Evolutionary conservation across 2,113 vertebrate genomes (phyloP).

Genomic region (Crotophaga sulcirostris): DNA sequence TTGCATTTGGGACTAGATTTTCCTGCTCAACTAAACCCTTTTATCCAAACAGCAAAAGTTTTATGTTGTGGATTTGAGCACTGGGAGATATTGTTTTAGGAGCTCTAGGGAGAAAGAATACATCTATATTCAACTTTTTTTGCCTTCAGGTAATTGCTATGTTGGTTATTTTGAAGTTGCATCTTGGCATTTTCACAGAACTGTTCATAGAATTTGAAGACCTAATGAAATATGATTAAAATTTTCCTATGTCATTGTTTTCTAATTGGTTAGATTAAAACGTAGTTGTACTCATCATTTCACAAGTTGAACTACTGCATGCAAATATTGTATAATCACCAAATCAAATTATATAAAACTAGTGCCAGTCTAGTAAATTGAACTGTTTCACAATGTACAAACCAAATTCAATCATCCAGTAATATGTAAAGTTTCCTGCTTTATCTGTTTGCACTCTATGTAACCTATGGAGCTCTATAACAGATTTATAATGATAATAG

Average conservation of each 20-base stretch:
- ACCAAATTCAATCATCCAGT: neutral
- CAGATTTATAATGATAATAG: neutral
- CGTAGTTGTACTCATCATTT: neutral
- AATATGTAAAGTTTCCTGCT: neutral
- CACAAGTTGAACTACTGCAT: neutral
- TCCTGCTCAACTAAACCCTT: neutral
- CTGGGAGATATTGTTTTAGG: neutral
- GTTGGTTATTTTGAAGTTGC: neutral
- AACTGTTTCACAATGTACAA: neutral
- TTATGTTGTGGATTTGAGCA: neutral
- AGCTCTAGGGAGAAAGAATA: neutral
- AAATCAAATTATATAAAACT: neutral
- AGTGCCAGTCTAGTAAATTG: neutral
- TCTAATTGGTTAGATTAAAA: neutral
- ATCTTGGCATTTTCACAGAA: neutral
- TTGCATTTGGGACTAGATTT: neutral
- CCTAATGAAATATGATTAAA: neutral
- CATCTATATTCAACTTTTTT: neutral
- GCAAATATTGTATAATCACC: neutral
- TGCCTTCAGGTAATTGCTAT: neutral
- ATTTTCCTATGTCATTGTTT: neutral
- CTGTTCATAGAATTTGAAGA: neutral
- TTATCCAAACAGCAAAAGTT: neutral
- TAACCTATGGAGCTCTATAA: neutral
- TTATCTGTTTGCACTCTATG: neutral